A percentile compares a stretch with the other conserved stretches of the same genome.
These are phyloP conservation scores for Eupithecia vulgata DNA, from an alignment of 2,888 invertebrate species.

Conservation along the genomic window DNA sequence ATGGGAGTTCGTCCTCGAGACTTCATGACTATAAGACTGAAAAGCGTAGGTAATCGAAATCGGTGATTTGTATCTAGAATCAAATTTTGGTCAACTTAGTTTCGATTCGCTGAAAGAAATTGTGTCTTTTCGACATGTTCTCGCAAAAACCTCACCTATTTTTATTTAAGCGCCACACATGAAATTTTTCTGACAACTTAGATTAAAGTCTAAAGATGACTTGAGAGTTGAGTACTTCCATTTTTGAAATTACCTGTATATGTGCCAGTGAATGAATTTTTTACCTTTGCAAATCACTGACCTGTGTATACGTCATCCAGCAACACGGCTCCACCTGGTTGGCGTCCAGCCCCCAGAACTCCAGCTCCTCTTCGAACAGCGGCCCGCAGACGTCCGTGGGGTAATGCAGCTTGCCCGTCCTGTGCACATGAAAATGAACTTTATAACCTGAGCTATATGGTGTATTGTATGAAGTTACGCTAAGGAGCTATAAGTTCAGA, in stretches of 20 bases:
- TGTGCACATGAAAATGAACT: background rate
- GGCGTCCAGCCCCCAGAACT: slow-evolving; percentile 99
- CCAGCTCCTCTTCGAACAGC: slow-evolving; percentile 98
- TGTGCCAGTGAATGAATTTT: no score
- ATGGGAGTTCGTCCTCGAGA: background rate
- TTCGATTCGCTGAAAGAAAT: no score
- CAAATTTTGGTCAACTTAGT: background rate
- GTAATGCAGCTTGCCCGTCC: slow-evolving; percentile 99
- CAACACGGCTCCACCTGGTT: slow-evolving; percentile 99
- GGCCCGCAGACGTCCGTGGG: slow-evolving; percentile 99
- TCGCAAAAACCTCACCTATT: no score
- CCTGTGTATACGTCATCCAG: slow-evolving; percentile 99
- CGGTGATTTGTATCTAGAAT: background rate
- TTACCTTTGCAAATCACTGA: slow-evolving; percentile 54
- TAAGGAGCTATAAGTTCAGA: no score
- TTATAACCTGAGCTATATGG: background rate
- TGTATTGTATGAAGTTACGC: no score
- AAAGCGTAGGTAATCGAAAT: background rate
- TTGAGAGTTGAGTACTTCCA: background rate
- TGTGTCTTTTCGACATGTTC: no score
- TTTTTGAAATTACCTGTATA: background rate
- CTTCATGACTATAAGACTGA: background rate
- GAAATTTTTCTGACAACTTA: background rate
- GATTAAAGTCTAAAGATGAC: background rate
- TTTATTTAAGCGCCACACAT: no score